phyloP scores from a whole-genome alignment of 2,888 invertebrate species.

The Drosophila birchii region DNA sequence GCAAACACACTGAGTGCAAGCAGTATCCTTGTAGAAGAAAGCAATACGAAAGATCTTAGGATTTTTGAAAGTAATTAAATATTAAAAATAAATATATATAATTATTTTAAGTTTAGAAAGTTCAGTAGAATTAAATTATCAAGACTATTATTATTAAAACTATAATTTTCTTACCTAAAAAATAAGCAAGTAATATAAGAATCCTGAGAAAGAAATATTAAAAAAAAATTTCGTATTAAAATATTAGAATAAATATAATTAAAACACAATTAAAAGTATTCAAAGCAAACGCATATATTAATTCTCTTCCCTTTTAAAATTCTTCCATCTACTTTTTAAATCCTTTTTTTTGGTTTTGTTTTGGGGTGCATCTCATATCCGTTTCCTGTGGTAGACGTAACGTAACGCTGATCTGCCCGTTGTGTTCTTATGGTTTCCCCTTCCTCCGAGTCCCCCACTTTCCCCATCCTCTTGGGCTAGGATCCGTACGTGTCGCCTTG shows the following conservation, averaged over 20 bases:
- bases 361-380: slow-evolving; percentile 45
- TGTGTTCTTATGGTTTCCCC: slow-evolving; percentile 2
- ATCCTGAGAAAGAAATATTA: too few relatives aligned
- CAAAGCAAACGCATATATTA: not conserved
- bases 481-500: slow-evolving; percentile 65
- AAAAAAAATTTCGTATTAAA: not conserved
- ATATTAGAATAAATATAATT: not conserved
- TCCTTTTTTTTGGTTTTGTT: not conserved
- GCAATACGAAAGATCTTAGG: too few relatives aligned
- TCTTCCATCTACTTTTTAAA: not conserved
- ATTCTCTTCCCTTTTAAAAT: not conserved
- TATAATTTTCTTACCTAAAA: too few relatives aligned
- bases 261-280: not conserved
- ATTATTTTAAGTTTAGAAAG: too few relatives aligned
- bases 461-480: slow-evolving; percentile 1
- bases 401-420: slow-evolving; percentile 51
- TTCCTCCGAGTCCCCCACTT: not conserved
- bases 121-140: too few relatives aligned
- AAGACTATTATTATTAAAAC: too few relatives aligned
- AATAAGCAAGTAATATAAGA: too few relatives aligned
- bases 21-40: not conserved
- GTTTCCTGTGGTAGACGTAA: slow-evolving; percentile 59
- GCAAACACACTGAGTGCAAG: not conserved
- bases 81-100: too few relatives aligned
- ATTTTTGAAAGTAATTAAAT: too few relatives aligned